A percentile compares a stretch with the other conserved stretches of the same genome.
Evolutionary conservation across 30 jellyfish, hydroid and myxozoan species (phyloP).

Genomic region (Aurelia sp.): DNA sequence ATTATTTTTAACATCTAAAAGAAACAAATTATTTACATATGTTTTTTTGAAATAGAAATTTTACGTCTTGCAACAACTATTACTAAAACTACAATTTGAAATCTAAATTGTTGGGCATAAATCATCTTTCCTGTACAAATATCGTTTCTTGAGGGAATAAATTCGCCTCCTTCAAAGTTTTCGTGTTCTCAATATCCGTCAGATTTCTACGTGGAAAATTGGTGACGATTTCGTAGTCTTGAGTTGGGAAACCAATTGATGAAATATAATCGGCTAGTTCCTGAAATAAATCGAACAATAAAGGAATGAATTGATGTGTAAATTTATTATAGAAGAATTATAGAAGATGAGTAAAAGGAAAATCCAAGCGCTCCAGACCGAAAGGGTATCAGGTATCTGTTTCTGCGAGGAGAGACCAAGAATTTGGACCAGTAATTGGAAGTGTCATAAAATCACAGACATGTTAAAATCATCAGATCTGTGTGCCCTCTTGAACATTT

Average conservation of each 20-base stretch:
- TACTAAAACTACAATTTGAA: background rate
- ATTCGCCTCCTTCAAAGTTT: slow-evolving; percentile 85
- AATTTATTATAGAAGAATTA: no score
- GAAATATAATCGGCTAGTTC: slow-evolving; percentile 76
- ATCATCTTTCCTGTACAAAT: slow-evolving; percentile 88
- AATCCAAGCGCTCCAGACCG: no score
- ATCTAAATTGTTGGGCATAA: background rate
- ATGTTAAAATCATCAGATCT: no score
- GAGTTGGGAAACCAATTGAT: slow-evolving; percentile 76
- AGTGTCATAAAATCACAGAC: no score
- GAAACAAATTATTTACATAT: background rate
- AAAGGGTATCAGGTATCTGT: no score
- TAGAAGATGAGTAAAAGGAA: no score
- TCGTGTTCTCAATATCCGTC: slow-evolving; percentile 62
- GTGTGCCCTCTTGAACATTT: no score
- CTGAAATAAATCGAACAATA: slow-evolving; percentile 36
- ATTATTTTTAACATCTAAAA: background rate
- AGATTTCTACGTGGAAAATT: slow-evolving; percentile 91
- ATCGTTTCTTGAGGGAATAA: slow-evolving; percentile 89
- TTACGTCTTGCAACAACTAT: background rate
- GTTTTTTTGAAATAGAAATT: slow-evolving; percentile 2
- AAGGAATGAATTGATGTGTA: no score
- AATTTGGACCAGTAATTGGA: no score
- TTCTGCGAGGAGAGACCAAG: no score
- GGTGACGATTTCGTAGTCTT: slow-evolving; percentile 76